Evolutionary conservation across 2,797 vertebrate species (phyloP).

Genomic region (Morus bassanus): DNA sequence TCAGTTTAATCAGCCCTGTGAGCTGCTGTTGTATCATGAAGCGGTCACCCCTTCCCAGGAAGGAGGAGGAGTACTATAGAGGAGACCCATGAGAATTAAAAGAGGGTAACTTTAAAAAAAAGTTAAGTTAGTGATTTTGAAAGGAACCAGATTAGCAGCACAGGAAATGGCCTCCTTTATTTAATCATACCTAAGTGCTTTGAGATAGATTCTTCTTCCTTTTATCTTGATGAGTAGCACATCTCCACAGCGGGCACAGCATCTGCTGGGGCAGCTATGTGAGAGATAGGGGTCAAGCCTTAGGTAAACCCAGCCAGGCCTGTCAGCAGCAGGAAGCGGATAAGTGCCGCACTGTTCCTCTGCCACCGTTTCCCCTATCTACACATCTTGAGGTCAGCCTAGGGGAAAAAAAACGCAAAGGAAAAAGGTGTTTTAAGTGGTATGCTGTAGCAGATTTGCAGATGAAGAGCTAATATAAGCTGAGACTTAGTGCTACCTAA

Average conservation of each 20-base stretch:
- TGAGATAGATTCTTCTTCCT: constrained; percentile 57
- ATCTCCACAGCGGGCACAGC: constrained; percentile 25
- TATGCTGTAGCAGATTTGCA: background rate
- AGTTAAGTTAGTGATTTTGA: constrained; percentile 59
- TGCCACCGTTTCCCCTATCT: background rate
- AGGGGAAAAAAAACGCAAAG: background rate
- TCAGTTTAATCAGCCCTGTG: constrained; percentile 68
- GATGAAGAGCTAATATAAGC: background rate
- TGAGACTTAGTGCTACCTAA: background rate
- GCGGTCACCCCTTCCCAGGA: constrained; percentile 45
- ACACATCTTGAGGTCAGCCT: background rate
- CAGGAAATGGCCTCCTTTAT: constrained; percentile 67
- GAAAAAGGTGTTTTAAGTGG: background rate
- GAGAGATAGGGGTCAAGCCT: constrained; percentile 55
- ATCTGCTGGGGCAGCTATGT: constrained; percentile 47
- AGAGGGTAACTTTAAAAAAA: constrained; percentile 45
- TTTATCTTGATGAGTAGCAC: constrained; percentile 62
- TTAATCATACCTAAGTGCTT: constrained; percentile 64
- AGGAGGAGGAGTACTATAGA: constrained; percentile 37
- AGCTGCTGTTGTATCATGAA: constrained; percentile 33
- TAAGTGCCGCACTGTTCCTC: background rate
- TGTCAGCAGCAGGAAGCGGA: constrained; percentile 31
- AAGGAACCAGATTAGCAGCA: constrained; percentile 58
- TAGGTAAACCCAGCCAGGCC: background rate
- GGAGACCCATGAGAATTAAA: constrained; percentile 46